Percentiles rank a stretch among this genome's conserved stretches.
These are phyloP conservation scores for Tipula helvola DNA, from an alignment of 2,888 invertebrate species.

Conservation along the genomic window DNA sequence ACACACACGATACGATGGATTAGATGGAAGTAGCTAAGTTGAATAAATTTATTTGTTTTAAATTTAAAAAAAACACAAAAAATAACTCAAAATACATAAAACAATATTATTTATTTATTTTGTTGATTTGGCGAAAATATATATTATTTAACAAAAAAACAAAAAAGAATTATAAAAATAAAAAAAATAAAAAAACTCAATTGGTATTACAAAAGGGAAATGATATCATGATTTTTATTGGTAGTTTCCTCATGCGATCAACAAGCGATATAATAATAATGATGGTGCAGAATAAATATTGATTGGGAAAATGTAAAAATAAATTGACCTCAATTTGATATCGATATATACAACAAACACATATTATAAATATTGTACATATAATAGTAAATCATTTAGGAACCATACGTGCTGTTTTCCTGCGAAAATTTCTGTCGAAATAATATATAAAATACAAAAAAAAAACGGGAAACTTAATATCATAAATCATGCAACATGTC, in stretches of 20 bases:
- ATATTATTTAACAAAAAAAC: background rate
- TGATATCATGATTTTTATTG: background rate
- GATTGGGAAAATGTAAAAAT: background rate
- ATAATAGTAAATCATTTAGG: conserved; percentile 4
- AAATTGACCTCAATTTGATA: background rate
- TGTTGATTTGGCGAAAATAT: background rate
- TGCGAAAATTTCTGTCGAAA: background rate
- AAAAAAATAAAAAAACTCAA: background rate
- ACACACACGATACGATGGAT: background rate
- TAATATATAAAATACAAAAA: background rate
- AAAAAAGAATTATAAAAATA: background rate
- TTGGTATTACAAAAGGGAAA: background rate
- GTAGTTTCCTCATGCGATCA: background rate
- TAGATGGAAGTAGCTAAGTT: background rate
- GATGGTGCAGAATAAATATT: conserved; percentile 4
- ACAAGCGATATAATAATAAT: background rate
- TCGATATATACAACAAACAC: background rate
- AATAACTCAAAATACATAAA: background rate
- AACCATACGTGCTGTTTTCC: conserved; percentile 4
- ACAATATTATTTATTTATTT: background rate
- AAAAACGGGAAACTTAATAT: background rate
- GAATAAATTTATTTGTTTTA: conserved; percentile 4
- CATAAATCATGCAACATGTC: background rate
- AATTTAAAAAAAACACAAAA: background rate
- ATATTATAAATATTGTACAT: background rate